phyloP scores from a whole-genome alignment of 2,888 invertebrate genomes.

The Eupithecia dodoneata region DNA sequence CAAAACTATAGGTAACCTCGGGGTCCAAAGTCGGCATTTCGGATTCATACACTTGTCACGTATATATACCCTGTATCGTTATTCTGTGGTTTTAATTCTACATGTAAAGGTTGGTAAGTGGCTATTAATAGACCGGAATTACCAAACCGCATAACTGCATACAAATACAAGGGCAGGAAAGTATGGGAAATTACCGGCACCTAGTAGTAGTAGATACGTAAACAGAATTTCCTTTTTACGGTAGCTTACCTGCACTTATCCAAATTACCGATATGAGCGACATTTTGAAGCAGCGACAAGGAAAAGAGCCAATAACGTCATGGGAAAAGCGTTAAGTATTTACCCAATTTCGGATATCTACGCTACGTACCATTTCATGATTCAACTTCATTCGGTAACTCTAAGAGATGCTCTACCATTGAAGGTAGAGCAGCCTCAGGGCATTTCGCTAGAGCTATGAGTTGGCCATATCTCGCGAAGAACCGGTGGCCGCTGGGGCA shows the following conservation, averaged over 20 bases:
- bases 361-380: not conserved
- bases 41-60: no score
- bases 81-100: not conserved
- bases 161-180: constrained; percentile 20
- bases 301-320: not conserved
- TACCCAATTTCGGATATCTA: not conserved
- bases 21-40: no score
- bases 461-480: no score
- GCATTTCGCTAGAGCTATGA: no score
- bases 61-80: no score
- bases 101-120: not conserved
- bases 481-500: no score
- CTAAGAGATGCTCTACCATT: not conserved
- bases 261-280: not conserved
- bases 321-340: not conserved
- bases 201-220: not conserved
- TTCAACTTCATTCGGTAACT: not conserved
- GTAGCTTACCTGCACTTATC: constrained; percentile 5
- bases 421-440: not conserved
- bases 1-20: no score
- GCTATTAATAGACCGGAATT: constrained; percentile 16
- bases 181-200: constrained; percentile 27
- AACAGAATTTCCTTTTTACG: constrained; percentile 7
- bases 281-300: not conserved
- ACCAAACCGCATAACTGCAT: constrained; percentile 17